These are phyloP conservation scores for Trichacis sp. DNA, from an alignment of 2,888 invertebrate species.

Conservation along the genomic window DNA sequence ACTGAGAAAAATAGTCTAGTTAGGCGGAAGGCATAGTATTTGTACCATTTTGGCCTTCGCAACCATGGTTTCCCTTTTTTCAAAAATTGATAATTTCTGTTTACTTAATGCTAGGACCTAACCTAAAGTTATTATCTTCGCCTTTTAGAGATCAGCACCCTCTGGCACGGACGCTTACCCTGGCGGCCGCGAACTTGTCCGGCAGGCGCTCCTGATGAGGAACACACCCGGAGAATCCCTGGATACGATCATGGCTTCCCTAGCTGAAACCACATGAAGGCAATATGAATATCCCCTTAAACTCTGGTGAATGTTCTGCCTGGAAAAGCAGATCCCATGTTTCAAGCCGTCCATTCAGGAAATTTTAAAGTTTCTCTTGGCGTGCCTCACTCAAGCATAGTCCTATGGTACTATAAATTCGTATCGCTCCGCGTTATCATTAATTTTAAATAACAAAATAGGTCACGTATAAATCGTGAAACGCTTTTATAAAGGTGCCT, in stretches of 20 bases:
- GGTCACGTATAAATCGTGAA: slow-evolving; percentile 4
- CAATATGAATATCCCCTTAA: slow-evolving; percentile 16
- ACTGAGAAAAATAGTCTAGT: slow-evolving; percentile 50
- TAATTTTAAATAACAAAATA: background rate
- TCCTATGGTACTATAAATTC: no score
- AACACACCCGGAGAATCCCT: slow-evolving; percentile 3
- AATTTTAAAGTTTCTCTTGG: slow-evolving; percentile 1
- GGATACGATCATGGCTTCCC: no score
- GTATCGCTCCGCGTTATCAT: no score
- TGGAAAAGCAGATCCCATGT: background rate
- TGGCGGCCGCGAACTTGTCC: slow-evolving; percentile 8
- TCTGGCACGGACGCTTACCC: slow-evolving; percentile 10
- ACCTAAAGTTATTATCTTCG: slow-evolving; percentile 40
- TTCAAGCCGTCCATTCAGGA: slow-evolving; percentile 8
- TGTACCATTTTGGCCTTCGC: slow-evolving; percentile 49
- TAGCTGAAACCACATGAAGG: background rate
- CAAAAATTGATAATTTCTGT: slow-evolving; percentile 11
- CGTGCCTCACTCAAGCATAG: no score
- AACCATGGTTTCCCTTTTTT: slow-evolving; percentile 54
- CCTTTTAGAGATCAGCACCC: slow-evolving; percentile 38
- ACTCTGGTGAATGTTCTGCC: slow-evolving; percentile 20
- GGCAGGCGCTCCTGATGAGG: no score
- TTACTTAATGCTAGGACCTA: slow-evolving; percentile 14
- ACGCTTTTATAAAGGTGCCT: slow-evolving; percentile 11
- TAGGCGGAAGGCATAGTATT: slow-evolving; percentile 51